A percentile compares a stretch with the other conserved stretches of the same genome.
These are phyloP conservation scores for Trichosurus vulpecula DNA, from an alignment of 2,797 vertebrate genomes.

Conservation along the genomic window DNA sequence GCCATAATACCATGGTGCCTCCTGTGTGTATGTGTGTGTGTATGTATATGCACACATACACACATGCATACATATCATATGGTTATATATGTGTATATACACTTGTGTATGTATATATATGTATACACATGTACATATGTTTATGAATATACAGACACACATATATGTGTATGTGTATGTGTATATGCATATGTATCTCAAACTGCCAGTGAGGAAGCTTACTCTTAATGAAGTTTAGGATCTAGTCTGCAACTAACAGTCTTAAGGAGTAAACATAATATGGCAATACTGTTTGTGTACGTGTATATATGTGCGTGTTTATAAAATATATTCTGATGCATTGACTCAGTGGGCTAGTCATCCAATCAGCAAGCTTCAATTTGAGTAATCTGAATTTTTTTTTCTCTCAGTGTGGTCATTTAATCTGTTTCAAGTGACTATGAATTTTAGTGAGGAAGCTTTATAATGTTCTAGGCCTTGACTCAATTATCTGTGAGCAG, in stretches of 20 bases:
- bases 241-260: background rate
- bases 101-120: too few species aligned
- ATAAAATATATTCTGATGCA: background rate
- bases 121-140: too few species aligned
- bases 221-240: background rate
- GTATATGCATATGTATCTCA: background rate
- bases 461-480: background rate
- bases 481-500: background rate
- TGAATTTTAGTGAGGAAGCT: background rate
- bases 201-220: background rate
- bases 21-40: background rate
- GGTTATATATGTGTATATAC: too few species aligned
- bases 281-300: background rate
- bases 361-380: background rate
- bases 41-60: too few species aligned
- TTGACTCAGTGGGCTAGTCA: background rate
- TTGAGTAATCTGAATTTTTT: background rate
- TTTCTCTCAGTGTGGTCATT: background rate
- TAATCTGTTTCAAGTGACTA: background rate
- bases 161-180: too few species aligned
- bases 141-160: too few species aligned
- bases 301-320: background rate
- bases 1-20: background rate
- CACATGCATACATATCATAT: too few species aligned
- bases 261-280: background rate